Percentiles rank a stretch among this genome's conserved stretches.
Conservation (phyloP, 2,888 invertebrate species). For the Pachliopta kotzebuea region DNA sequence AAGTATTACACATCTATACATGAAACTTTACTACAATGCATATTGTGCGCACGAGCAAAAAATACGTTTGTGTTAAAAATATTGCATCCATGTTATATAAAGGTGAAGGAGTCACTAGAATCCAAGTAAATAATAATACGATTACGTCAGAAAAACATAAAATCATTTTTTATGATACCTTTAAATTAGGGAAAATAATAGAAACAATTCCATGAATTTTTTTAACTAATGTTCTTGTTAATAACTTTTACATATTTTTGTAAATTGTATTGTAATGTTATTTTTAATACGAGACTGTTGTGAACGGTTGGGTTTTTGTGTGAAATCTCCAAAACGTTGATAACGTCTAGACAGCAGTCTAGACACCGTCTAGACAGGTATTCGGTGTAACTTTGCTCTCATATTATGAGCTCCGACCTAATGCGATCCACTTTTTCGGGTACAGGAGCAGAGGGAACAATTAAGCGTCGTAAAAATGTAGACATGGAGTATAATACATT, state of each 20-base stretch:
- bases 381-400: conserved; percentile 64
- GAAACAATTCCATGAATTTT: background rate
- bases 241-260: background rate
- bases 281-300: conserved; percentile 18
- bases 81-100: conserved; percentile 6
- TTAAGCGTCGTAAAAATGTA: conserved; percentile 5
- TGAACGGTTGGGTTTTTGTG: conserved; percentile 32
- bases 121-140: background rate
- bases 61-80: background rate
- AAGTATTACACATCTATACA: background rate
- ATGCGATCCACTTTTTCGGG: conserved; percentile 47
- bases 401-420: conserved; percentile 61
- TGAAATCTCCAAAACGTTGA: conserved; percentile 57
- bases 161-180: background rate
- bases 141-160: background rate
- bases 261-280: background rate
- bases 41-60: background rate
- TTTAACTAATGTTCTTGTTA: background rate
- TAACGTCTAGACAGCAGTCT: conserved; percentile 74
- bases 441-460: conserved; percentile 25
- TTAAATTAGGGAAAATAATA: background rate
- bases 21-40: background rate
- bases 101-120: conserved; percentile 6
- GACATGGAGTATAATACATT: conserved; percentile 13
- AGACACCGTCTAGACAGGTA: conserved; percentile 78